Conservation (phyloP, 2,888 invertebrate species). For the Rapana venosa region DNA sequence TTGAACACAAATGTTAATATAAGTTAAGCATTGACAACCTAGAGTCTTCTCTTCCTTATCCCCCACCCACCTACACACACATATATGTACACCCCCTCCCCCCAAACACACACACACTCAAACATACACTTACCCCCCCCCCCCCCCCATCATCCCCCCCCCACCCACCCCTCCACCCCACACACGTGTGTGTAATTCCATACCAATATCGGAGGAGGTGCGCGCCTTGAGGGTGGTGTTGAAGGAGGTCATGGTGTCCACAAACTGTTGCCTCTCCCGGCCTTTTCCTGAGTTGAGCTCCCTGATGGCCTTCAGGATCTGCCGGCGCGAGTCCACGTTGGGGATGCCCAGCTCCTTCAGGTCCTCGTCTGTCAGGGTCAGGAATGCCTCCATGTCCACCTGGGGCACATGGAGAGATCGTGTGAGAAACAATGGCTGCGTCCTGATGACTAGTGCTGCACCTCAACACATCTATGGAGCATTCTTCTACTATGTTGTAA, state of each 20-base stretch:
- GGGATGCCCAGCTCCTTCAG: slow-evolving; percentile 76
- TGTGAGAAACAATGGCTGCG: no score
- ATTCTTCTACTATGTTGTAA: no score
- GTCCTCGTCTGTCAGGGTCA: slow-evolving; percentile 76
- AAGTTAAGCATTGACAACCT: no score
- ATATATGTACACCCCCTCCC: background rate
- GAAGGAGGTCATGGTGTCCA: slow-evolving; percentile 74
- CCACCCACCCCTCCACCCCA: background rate
- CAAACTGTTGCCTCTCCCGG: slow-evolving; percentile 73
- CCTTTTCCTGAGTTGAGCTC: slow-evolving; percentile 76
- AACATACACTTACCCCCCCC: background rate
- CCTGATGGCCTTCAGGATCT: slow-evolving; percentile 75
- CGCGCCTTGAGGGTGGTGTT: slow-evolving; percentile 68
- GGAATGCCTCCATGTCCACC: slow-evolving; percentile 79
- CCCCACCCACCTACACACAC: no score
- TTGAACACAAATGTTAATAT: no score
- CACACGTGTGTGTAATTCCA: no score
- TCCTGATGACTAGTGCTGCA: no score
- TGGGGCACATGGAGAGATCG: slow-evolving; percentile 38
- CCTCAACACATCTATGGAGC: no score
- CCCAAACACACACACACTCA: background rate
- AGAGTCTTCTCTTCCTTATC: no score
- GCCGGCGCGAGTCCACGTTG: slow-evolving; percentile 71
- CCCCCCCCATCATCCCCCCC: background rate
- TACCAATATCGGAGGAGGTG: slow-evolving; percentile 54